Evolutionary conservation across 2,888 invertebrate species (phyloP), one percentile per base, ranked within the genome.

Genomic region (Coleophora flavipennella): DNA sequence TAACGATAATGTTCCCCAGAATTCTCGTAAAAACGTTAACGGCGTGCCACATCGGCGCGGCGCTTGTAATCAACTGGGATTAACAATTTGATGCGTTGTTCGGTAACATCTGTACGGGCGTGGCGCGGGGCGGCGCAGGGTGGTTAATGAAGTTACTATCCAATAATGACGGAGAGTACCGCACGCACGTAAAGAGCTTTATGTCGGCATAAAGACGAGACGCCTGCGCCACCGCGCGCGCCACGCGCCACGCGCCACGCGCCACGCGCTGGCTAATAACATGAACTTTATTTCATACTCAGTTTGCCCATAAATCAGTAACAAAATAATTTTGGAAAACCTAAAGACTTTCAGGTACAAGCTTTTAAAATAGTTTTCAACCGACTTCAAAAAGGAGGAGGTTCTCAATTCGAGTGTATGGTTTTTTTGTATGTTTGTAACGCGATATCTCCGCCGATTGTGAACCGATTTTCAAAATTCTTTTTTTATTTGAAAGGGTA

Each of bases 221-320:
- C 53, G 53, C 41, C 39, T 59, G 67, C 56, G 20, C 20, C 20
- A 6, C 6, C 20, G 29, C 29, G 29, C 29, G 10, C 7, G 1
- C 10, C 9, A 29, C 4, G 10, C 10, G 29, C 4, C 7, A 29
- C 8, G 7, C 71, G 67, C 64, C 66, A 61, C 53, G 59, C 52
- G 68, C 67, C 69, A 72, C 74, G 73, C 70, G 73, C 77, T 73
- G 63, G n/a, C n/a, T n/a, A n/a, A n/a, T n/a, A n/a, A n/a, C n/a
- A n/a, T n/a, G n/a, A n/a, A n/a, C n/a, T n/a, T n/a, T n/a, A n/a
- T n/a, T n/a, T n/a, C n/a, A n/a, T n/a, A n/a, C n/a, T n/a, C n/a
- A n/a, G n/a, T n/a, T n/a, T n/a, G n/a, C n/a, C n/a, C n/a, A n/a
- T n/a, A n/a, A n/a, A n/a, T n/a, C n/a, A n/a, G n/a, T n/a, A n/a